These are phyloP conservation scores for Gastrophysa polygoni DNA, from an alignment of 2,888 invertebrate genomes.

Conservation along the genomic window DNA sequence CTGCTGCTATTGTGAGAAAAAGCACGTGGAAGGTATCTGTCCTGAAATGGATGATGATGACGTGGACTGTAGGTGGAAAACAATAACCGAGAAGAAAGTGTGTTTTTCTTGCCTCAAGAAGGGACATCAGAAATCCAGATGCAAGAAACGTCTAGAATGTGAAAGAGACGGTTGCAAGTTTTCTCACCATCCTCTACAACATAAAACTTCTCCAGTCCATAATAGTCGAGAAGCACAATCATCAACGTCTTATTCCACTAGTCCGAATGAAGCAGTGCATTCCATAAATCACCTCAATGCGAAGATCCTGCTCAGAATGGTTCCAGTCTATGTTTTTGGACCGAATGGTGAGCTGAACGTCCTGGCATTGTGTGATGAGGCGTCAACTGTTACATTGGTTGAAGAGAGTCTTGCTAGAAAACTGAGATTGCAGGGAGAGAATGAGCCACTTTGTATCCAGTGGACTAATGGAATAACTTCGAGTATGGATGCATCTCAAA, in stretches of 20 bases:
- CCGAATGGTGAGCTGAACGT: neutral
- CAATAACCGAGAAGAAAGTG: too few species aligned
- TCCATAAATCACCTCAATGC: neutral
- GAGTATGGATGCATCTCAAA: neutral
- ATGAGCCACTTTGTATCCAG: constrained; percentile 1
- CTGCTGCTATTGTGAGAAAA: neutral
- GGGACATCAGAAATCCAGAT: neutral
- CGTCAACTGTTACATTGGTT: neutral
- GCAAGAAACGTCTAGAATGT: neutral
- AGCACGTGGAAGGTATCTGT: neutral
- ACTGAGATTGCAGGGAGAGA: neutral
- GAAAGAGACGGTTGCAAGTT: neutral
- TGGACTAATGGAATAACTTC: neutral
- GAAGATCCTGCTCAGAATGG: neutral
- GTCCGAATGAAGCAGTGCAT: neutral
- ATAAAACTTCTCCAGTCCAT: neutral
- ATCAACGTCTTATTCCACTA: neutral
- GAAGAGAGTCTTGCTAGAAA: neutral
- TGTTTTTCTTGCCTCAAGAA: too few species aligned
- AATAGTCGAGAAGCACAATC: neutral
- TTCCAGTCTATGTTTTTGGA: neutral
- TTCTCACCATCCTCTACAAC: neutral
- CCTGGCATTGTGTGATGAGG: neutral
- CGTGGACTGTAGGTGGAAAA: neutral
- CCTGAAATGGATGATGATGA: neutral